Conservation (phyloP, 2,797 vertebrate genomes). For the Pteropus rufus region DNA sequence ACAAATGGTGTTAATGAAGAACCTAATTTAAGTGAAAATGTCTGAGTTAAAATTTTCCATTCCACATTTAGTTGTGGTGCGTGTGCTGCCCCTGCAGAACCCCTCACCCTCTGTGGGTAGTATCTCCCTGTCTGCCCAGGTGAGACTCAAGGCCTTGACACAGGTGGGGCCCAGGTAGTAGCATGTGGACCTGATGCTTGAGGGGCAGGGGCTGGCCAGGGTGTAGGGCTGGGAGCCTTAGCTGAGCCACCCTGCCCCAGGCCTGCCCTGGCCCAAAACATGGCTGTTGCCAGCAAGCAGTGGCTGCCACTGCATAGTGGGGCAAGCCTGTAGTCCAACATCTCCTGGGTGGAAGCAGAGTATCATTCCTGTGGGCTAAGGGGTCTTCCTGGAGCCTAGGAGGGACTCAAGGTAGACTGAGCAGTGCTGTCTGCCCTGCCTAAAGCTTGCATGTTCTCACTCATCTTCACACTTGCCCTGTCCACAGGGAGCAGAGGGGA, state of each 20-base stretch:
- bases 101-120: neutral
- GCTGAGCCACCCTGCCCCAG: neutral
- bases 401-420: neutral
- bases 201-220: neutral
- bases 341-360: neutral
- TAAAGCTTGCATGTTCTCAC: neutral
- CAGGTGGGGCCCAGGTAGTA: neutral
- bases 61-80: conserved; percentile 23
- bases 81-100: neutral
- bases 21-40: conserved; percentile 42
- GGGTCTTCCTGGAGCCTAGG: neutral
- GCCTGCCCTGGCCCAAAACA: neutral
- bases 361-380: neutral
- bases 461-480: neutral
- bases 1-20: conserved; percentile 44
- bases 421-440: neutral
- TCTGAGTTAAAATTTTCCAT: conserved; percentile 64
- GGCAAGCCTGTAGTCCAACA: neutral
- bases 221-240: neutral
- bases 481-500: neutral
- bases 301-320: neutral
- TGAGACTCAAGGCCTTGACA: neutral
- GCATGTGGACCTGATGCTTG: neutral
- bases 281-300: neutral
- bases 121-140: neutral